Evolutionary conservation across 1,140 invertebrate genomes (phyloP).

Genomic region (Drosophila triauraria): DNA sequence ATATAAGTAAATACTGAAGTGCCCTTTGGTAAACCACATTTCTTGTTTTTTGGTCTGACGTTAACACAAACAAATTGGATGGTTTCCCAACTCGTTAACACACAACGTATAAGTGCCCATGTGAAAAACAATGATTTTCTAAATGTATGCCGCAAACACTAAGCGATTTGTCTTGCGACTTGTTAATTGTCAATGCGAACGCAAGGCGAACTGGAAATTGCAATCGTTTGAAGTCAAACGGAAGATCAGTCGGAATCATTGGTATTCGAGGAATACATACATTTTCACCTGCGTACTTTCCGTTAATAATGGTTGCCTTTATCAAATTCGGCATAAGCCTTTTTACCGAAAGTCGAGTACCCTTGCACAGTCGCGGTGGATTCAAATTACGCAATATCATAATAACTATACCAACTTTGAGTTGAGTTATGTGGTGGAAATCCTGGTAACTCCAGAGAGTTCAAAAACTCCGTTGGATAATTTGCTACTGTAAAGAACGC

Average conservation of each 20-base stretch:
- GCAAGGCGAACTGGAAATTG: no score
- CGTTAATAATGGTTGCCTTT: no score
- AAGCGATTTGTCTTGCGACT: no score
- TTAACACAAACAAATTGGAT: not conserved
- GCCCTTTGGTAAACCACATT: slow-evolving; percentile 3
- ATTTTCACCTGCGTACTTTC: no score
- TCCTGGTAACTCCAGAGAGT: slow-evolving; percentile 10
- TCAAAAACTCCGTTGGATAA: slow-evolving; percentile 7
- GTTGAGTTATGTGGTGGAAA: slow-evolving; percentile 9
- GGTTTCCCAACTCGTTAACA: no score
- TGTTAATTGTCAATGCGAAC: no score
- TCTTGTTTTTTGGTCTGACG: slow-evolving; percentile 7
- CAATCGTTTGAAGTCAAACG: no score
- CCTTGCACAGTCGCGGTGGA: slow-evolving; percentile 24
- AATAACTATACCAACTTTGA: slow-evolving; percentile 19
- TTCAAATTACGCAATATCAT: slow-evolving; percentile 11
- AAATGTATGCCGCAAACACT: not conserved
- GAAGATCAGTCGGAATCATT: no score
- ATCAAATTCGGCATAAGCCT: not conserved
- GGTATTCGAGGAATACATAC: no score
- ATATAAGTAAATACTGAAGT: not conserved
- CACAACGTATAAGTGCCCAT: no score
- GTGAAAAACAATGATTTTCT: no score
- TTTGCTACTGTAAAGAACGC: not conserved
- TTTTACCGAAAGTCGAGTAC: slow-evolving; percentile 16